phyloP scores from a whole-genome alignment of 2,113 vertebrate species.

The Lonchura striata region DNA sequence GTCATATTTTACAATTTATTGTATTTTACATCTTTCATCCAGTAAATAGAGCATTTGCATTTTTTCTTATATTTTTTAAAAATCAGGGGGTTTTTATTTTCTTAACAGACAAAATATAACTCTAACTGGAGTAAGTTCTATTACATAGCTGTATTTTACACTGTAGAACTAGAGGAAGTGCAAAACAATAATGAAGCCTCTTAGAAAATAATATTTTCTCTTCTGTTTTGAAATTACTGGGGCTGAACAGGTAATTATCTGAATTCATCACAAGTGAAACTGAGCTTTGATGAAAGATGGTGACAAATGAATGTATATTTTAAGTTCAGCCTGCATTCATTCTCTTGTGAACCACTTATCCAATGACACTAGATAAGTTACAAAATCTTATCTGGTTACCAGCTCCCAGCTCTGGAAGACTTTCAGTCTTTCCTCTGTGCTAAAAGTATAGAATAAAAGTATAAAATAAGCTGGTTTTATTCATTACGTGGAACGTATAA shows the following conservation, averaged over 20 bases:
- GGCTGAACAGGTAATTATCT: neutral
- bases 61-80: neutral
- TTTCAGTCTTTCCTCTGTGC: neutral
- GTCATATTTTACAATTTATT: neutral
- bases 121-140: neutral
- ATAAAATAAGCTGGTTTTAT: neutral
- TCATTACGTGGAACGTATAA: neutral
- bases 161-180: neutral
- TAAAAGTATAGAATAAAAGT: neutral
- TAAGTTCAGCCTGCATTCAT: neutral
- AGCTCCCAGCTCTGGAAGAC: neutral
- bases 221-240: neutral
- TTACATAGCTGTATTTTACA: neutral
- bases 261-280: neutral
- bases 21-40: neutral
- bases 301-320: neutral
- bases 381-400: neutral
- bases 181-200: neutral
- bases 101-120: neutral
- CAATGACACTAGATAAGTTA: neutral
- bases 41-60: neutral
- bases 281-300: neutral
- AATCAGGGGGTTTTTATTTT: neutral
- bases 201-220: neutral
- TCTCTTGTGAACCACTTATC: neutral